phyloP scores from a whole-genome alignment of 2,797 vertebrate species.

The Gymnocypris eckloni region DNA sequence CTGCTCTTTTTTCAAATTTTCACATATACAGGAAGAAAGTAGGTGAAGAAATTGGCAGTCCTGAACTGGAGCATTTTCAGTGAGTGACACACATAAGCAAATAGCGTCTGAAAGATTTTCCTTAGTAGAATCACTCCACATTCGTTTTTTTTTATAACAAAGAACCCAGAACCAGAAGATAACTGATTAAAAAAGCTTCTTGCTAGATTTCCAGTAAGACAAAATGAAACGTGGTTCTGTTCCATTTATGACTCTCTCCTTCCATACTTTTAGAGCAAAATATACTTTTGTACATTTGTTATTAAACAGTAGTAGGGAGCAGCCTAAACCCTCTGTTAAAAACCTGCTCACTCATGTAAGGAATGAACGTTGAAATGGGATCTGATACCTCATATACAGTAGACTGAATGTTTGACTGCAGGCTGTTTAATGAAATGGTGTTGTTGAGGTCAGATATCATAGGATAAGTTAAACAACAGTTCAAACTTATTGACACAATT shows the following conservation, averaged over 20 bases:
- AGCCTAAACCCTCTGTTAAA: neutral
- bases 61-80: constrained; percentile 45
- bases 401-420: constrained; percentile 46
- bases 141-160: neutral
- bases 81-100: constrained; percentile 27
- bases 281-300: neutral
- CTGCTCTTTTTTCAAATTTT: constrained; percentile 32
- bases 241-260: neutral
- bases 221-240: neutral
- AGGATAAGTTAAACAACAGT: constrained; percentile 58
- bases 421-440: constrained; percentile 53
- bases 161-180: neutral
- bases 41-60: constrained; percentile 25
- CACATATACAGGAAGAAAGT: neutral
- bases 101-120: constrained; percentile 26
- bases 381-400: constrained; percentile 41
- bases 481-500: constrained; percentile 40
- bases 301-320: neutral
- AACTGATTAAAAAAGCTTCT: neutral
- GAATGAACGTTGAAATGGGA: constrained; percentile 38
- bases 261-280: neutral
- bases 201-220: neutral
- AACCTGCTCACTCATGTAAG: constrained; percentile 69
- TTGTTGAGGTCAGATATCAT: constrained; percentile 53
- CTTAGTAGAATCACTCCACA: neutral